Conservation (phyloP, 2,797 vertebrate species). For the Lacerta viridis region DNA sequence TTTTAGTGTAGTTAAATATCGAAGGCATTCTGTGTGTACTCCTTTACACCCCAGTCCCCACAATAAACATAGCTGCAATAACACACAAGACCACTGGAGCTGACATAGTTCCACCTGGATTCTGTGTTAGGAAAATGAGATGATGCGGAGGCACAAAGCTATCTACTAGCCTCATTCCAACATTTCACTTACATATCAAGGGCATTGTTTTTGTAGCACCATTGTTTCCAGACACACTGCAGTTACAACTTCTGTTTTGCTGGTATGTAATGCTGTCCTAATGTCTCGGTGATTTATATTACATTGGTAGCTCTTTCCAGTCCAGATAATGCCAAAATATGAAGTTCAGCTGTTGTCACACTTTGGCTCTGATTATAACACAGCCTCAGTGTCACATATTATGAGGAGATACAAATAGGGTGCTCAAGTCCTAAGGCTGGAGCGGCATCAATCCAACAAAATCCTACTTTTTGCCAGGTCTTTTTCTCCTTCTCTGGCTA, state of each 20-base stretch:
- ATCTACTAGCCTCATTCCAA: not conserved
- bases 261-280: not conserved
- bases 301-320: not conserved
- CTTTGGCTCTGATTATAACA: not conserved
- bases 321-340: not conserved
- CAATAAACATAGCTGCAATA: not conserved
- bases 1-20: slow-evolving; percentile 22
- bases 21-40: not conserved
- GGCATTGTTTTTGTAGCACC: not conserved
- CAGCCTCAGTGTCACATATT: not conserved
- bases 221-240: not conserved
- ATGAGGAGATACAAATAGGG: not conserved
- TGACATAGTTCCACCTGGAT: not conserved
- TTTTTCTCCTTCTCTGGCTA: not conserved
- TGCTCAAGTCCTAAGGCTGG: not conserved
- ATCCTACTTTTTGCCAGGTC: not conserved
- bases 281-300: not conserved
- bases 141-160: not conserved
- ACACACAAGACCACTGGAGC: not conserved
- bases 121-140: not conserved
- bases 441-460: not conserved
- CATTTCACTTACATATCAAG: not conserved
- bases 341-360: not conserved
- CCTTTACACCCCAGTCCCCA: not conserved
- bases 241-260: not conserved